These are phyloP conservation scores for Craniophora ligustri DNA, from an alignment of 2,888 invertebrate species.

Conservation along the genomic window DNA sequence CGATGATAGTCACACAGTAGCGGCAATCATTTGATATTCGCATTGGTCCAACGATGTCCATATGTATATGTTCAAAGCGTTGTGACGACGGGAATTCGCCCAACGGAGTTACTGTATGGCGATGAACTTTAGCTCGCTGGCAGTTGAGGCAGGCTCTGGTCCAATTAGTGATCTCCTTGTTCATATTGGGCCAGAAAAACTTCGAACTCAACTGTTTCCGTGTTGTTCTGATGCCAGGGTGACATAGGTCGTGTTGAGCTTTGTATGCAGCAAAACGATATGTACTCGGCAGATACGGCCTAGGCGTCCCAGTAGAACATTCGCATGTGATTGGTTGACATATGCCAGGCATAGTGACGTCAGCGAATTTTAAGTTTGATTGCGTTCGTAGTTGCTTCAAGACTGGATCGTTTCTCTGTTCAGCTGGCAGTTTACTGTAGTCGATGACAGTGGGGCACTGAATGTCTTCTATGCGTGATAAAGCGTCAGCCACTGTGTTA, in stretches of 20 bases:
- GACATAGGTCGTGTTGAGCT: slow-evolving; percentile 24
- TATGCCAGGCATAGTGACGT: neutral
- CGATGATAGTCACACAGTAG: slow-evolving; percentile 7
- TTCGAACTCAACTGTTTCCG: slow-evolving; percentile 1
- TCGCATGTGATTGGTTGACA: slow-evolving; percentile 21
- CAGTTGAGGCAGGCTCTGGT: slow-evolving; percentile 2
- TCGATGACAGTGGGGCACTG: slow-evolving; percentile 6
- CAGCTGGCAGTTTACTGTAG: neutral
- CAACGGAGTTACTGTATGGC: neutral
- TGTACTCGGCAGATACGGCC: slow-evolving; percentile 14
- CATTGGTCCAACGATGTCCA: too few species aligned
- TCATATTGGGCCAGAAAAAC: slow-evolving; percentile 8
- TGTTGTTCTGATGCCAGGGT: slow-evolving; percentile 1
- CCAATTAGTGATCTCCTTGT: slow-evolving; percentile 9
- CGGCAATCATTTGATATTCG: neutral
- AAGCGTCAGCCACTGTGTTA: slow-evolving; percentile 40
- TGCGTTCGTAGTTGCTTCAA: neutral
- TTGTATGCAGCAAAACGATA: slow-evolving; percentile 29
- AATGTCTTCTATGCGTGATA: slow-evolving; percentile 25
- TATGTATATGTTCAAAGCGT: too few species aligned
- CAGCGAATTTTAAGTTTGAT: neutral
- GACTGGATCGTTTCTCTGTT: neutral
- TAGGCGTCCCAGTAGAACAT: neutral
- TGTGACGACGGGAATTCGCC: too few species aligned
- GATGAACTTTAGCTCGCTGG: slow-evolving; percentile 4